These are phyloP conservation scores for Equus quagga DNA, from an alignment of 2,113 vertebrate genomes.

Conservation along the genomic window DNA sequence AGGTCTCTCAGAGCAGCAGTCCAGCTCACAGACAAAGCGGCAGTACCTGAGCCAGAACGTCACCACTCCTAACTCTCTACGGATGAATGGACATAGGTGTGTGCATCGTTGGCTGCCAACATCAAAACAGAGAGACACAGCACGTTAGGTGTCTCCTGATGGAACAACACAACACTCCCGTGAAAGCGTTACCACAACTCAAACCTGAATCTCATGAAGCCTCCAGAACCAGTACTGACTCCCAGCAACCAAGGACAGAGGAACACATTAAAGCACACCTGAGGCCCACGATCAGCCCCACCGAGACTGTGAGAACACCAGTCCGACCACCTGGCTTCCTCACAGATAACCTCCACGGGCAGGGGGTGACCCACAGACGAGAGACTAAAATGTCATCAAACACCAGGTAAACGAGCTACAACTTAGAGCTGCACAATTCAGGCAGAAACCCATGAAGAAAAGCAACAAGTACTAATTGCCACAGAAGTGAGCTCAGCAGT, in stretches of 20 bases:
- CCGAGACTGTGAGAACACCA: no score
- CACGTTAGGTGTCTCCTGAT: fast-evolving
- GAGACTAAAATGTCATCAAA: not conserved
- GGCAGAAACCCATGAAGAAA: not conserved
- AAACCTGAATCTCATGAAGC: not conserved
- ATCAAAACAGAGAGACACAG: no score
- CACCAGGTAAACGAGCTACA: no score
- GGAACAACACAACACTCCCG: fast-evolving
- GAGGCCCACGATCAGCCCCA: fast-evolving
- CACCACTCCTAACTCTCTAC: fast-evolving
- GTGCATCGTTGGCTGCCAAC: not conserved
- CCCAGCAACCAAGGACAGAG: not conserved
- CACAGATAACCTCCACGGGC: not conserved
- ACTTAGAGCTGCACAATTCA: not conserved
- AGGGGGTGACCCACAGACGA: not conserved
- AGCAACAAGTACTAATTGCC: not conserved
- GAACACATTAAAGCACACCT: not conserved
- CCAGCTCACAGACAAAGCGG: fast-evolving
- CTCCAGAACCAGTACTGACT: not conserved
- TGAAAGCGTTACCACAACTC: not conserved
- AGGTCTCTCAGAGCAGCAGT: no score
- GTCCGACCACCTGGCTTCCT: no score
- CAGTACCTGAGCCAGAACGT: not conserved
- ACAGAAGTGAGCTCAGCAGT: not conserved
- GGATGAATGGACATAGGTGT: fast-evolving